phyloP scores from a whole-genome alignment of 2,888 invertebrate species.

The Mylabris sibirica region DNA sequence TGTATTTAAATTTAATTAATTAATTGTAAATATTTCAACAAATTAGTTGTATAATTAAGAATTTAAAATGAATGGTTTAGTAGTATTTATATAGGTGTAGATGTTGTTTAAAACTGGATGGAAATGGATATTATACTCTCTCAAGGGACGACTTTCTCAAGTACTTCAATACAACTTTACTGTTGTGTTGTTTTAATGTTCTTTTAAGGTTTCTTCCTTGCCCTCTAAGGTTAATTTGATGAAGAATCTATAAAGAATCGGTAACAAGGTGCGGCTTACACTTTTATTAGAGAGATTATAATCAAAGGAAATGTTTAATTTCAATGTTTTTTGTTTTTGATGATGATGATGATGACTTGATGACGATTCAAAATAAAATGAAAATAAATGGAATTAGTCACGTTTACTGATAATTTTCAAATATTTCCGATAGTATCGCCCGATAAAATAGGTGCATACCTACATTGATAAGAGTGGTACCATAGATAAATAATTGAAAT shows the following conservation, averaged over 20 bases:
- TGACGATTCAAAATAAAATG: conserved; percentile 3
- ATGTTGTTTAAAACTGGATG: not conserved
- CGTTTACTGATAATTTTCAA: not conserved
- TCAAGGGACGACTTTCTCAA: conserved; percentile 6
- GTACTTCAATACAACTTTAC: not conserved
- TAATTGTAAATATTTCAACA: not conserved
- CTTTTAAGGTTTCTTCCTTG: conserved; percentile 26
- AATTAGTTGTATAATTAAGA: not conserved
- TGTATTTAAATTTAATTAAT: not conserved
- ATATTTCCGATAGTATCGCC: no score
- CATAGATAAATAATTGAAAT: not conserved
- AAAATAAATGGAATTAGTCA: not conserved
- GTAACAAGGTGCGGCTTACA: conserved; percentile 33
- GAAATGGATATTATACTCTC: not conserved
- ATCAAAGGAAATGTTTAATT: no score
- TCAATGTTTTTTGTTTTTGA: no score
- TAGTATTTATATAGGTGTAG: no score
- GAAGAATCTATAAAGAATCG: not conserved
- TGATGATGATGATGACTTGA: no score
- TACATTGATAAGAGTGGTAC: not conserved
- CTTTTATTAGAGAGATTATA: conserved; percentile 30
- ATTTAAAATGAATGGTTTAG: not conserved
- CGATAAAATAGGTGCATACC: no score
- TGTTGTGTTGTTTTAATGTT: conserved; percentile 6
- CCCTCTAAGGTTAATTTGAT: conserved; percentile 10